A percentile compares a stretch with the other conserved stretches of the same genome.
These are phyloP conservation scores for Polydrusus cervinus DNA, from an alignment of 2,888 invertebrate species.

Conservation along the genomic window DNA sequence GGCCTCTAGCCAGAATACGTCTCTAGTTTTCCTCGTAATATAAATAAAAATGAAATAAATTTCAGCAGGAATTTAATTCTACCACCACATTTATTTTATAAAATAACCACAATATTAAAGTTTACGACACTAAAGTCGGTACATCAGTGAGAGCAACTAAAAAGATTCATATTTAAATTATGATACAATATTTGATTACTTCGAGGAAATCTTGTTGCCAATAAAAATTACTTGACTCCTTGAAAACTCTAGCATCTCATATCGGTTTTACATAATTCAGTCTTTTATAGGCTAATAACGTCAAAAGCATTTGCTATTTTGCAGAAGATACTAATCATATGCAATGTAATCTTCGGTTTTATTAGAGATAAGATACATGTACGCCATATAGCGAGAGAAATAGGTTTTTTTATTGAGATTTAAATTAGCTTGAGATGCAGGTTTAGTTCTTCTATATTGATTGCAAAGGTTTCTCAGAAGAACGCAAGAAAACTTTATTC, in stretches of 20 bases:
- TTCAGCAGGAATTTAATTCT: not conserved
- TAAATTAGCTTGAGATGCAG: constrained; percentile 13
- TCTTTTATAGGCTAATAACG: constrained; percentile 51
- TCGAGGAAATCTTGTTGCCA: constrained; percentile 46
- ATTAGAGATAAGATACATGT: constrained; percentile 19
- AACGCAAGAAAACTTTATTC: too few species aligned
- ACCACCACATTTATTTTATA: not conserved
- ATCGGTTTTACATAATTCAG: constrained; percentile 50
- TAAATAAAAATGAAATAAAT: too few species aligned
- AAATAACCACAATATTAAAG: constrained; percentile 32
- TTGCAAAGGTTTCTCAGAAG: not conserved
- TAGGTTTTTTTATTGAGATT: not conserved
- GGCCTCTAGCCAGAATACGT: too few species aligned
- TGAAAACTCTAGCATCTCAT: constrained; percentile 46
- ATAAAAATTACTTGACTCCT: constrained; percentile 52
- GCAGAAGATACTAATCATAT: constrained; percentile 41
- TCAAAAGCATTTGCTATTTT: constrained; percentile 43
- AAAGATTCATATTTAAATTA: constrained; percentile 53
- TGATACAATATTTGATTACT: constrained; percentile 52
- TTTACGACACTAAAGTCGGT: constrained; percentile 45
- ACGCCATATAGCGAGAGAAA: not conserved
- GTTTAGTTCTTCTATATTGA: not conserved
- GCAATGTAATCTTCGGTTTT: constrained; percentile 33
- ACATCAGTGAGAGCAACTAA: constrained; percentile 29
- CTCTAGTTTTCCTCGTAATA: too few species aligned